These are phyloP conservation scores for Flexamia atlantica DNA, from an alignment of 2,888 invertebrate genomes.

Conservation along the genomic window DNA sequence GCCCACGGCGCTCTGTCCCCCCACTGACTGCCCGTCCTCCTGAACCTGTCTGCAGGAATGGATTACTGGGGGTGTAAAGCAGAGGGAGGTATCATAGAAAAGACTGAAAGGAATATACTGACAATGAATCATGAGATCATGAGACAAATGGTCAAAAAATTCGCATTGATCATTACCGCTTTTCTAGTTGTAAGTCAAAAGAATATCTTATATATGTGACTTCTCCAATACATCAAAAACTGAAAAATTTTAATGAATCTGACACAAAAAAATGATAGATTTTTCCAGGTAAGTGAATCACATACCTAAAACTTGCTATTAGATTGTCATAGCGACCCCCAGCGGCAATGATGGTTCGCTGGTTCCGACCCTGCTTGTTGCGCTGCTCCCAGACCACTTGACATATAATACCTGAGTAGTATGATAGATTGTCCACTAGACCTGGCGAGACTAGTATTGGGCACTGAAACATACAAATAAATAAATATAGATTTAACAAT, in stretches of 20 bases:
- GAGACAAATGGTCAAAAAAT: no score
- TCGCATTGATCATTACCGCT: no score
- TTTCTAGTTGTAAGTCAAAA: no score
- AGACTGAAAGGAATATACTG: no score
- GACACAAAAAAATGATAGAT: no score
- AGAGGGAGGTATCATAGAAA: no score
- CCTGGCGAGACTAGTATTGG: slow-evolving; percentile 79
- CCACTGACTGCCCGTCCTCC: slow-evolving; percentile 71
- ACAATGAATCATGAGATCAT: no score
- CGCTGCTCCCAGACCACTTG: slow-evolving; percentile 81
- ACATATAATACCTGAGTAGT: slow-evolving; percentile 83
- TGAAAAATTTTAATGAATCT: no score
- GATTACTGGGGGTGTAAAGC: no score
- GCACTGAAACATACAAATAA: slow-evolving; percentile 76
- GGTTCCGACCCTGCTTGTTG: slow-evolving; percentile 77
- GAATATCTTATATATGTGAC: no score
- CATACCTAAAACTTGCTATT: slow-evolving; percentile 84
- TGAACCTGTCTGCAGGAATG: slow-evolving; percentile 74
- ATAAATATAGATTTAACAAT: slow-evolving; percentile 13
- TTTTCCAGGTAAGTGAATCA: no score
- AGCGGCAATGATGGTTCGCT: slow-evolving; percentile 86
- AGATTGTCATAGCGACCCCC: slow-evolving; percentile 95
- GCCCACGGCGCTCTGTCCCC: slow-evolving; percentile 83
- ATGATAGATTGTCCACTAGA: slow-evolving; percentile 79
- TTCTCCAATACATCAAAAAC: no score